Evolutionary conservation across 64 coral and sea anemone species (phyloP).

Genomic region (Trachythela sp.): DNA sequence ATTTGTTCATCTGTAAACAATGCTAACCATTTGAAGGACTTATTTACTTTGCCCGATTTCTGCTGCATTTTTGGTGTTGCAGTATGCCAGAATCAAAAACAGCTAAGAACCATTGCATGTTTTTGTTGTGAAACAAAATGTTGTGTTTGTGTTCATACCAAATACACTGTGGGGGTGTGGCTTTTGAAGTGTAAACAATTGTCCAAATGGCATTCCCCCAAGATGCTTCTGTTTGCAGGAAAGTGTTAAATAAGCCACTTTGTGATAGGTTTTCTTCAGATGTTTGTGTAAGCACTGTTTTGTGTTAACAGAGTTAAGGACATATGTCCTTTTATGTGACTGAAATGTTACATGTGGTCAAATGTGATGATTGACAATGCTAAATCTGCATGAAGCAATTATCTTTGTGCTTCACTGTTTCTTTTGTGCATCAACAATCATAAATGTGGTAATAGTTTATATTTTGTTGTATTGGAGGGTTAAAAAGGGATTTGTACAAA

Average conservation of each 20-base stretch:
- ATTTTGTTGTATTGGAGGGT: neutral
- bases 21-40: neutral
- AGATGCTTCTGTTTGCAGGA: neutral
- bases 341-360: neutral
- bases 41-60: neutral
- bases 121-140: neutral
- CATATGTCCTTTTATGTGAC: neutral
- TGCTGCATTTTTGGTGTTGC: neutral
- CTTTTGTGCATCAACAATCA: neutral
- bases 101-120: neutral
- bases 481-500: neutral
- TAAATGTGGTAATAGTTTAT: neutral
- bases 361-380: neutral
- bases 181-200: neutral
- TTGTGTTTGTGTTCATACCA: neutral
- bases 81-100: neutral
- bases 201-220: neutral
- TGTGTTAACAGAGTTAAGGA: neutral
- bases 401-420: neutral
- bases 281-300: neutral
- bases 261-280: neutral
- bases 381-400: neutral
- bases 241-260: neutral
- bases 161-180: neutral
- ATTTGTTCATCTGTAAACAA: neutral